Evolutionary conservation across 1,140 invertebrate species (phyloP).

Genomic region (Ladona fulva): DNA sequence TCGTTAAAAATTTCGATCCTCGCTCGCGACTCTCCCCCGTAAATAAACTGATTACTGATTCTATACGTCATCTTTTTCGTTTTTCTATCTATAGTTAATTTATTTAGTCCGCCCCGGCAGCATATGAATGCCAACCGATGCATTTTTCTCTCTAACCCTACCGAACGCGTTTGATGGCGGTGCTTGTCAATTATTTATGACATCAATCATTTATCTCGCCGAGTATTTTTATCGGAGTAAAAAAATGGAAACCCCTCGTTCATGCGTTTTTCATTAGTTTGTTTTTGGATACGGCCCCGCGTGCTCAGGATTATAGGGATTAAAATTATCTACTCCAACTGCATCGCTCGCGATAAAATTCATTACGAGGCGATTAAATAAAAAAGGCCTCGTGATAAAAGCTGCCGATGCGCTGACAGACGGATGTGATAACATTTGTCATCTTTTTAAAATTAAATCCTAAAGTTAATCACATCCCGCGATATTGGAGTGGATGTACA

Average conservation of each 20-base stretch:
- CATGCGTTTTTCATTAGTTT: not conserved
- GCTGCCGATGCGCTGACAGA: not conserved
- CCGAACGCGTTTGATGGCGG: not conserved
- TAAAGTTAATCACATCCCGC: not conserved
- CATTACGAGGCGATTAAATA: not conserved
- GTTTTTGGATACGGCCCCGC: not conserved
- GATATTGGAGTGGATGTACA: not conserved
- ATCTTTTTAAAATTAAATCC: not conserved
- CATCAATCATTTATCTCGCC: not conserved
- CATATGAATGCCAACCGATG: too few relatives aligned
- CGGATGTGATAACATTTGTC: not conserved
- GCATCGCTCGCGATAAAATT: not conserved
- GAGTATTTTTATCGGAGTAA: not conserved
- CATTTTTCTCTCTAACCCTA: too few relatives aligned
- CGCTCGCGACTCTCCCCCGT: too few relatives aligned
- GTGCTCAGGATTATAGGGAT: not conserved
- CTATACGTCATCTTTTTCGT: not conserved
- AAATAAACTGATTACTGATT: slow-evolving; percentile 3
- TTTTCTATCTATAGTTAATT: not conserved
- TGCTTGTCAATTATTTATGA: slow-evolving; percentile 3
- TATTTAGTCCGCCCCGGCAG: not conserved
- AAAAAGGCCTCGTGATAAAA: not conserved
- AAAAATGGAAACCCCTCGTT: not conserved
- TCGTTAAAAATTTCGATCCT: too few relatives aligned
- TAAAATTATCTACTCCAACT: slow-evolving; percentile 7